A percentile compares a stretch with the other conserved stretches of the same genome.
phyloP scores from a whole-genome alignment of 2,797 vertebrate species.

The Rhinichthys osculus region DNA sequence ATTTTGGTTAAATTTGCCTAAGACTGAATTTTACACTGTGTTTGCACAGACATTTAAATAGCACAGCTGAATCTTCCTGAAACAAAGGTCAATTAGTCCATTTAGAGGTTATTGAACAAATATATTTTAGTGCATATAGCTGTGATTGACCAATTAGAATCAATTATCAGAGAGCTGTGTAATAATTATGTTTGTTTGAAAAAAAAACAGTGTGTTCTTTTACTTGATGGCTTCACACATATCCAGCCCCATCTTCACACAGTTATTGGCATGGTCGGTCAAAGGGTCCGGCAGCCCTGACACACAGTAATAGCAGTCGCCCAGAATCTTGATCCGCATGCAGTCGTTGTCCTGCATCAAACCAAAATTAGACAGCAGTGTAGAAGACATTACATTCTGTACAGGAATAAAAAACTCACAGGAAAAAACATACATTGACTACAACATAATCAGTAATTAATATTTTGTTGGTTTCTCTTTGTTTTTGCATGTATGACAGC shows the following conservation, averaged over 20 bases:
- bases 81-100: background rate
- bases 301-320: conserved; percentile 98
- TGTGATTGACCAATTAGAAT: conserved; percentile 13
- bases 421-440: background rate
- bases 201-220: conserved; percentile 63
- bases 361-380: background rate
- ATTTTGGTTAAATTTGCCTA: background rate
- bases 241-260: conserved; percentile 98
- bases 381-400: background rate
- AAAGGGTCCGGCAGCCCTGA: conserved; percentile 95
- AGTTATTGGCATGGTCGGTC: conserved; percentile 96
- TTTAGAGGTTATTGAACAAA: conserved; percentile 6
- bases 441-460: background rate
- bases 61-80: background rate
- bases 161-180: conserved; percentile 34
- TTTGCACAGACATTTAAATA: background rate
- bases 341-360: conserved; percentile 92
- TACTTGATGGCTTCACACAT: conserved; percentile 99
- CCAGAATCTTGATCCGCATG: conserved; percentile 98
- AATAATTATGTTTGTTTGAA: conserved; percentile 50
- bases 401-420: background rate
- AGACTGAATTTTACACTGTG: background rate
- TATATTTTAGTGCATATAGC: background rate
- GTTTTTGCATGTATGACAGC: background rate
- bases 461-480: background rate